Percentiles rank a stretch among this genome's conserved stretches.
Conservation (phyloP, 2,888 invertebrate genomes). For the Cephus runcator region DNA sequence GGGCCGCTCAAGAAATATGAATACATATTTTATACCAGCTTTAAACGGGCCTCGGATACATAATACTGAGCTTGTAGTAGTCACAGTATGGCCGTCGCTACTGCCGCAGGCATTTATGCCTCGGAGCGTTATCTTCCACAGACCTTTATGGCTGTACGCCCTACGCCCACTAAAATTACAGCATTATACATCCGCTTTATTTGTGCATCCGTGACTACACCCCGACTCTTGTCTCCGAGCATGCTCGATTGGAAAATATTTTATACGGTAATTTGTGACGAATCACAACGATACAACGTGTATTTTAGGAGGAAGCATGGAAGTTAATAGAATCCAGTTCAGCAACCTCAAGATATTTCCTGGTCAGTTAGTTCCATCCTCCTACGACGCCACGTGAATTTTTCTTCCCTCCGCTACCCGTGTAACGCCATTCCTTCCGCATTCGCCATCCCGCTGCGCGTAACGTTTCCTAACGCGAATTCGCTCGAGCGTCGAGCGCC, state of each 20-base stretch:
- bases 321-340: not conserved
- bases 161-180: not conserved
- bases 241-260: not conserved
- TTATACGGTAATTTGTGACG: not conserved
- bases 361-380: not conserved
- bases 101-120: slow-evolving; percentile 26
- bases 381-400: not conserved
- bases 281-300: not conserved
- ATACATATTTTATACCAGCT: slow-evolving; percentile 45
- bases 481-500: not conserved
- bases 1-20: slow-evolving; percentile 42
- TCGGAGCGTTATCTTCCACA: slow-evolving; percentile 12
- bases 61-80: slow-evolving; percentile 12
- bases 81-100: slow-evolving; percentile 8
- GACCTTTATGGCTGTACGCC: not conserved
- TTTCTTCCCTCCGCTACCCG: slow-evolving; percentile 45
- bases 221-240: not conserved
- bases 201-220: not conserved
- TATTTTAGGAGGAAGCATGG: not conserved
- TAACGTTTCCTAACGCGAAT: not conserved
- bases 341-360: not conserved
- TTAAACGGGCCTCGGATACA: slow-evolving; percentile 38
- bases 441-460: not conserved
- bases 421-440: slow-evolving; percentile 29
- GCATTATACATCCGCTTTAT: not conserved